Percentiles rank a stretch among this genome's conserved stretches.
phyloP scores from a whole-genome alignment of 2,888 invertebrate genomes.

The Athalia cordata region DNA sequence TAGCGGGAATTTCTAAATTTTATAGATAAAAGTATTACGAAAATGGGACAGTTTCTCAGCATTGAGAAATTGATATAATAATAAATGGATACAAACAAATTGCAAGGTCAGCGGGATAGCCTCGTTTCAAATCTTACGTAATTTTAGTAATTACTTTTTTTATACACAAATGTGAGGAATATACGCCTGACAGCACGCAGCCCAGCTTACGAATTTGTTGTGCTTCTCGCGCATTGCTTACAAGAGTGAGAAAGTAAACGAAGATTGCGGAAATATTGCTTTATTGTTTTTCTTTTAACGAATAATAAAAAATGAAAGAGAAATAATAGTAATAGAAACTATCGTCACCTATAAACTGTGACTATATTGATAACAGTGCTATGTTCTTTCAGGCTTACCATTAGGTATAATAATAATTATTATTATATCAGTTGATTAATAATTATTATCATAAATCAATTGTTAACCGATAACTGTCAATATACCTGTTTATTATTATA shows the following conservation, averaged over 20 bases:
- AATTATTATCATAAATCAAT: background rate
- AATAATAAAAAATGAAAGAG: background rate
- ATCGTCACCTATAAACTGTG: constrained; percentile 22
- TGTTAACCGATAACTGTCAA: background rate
- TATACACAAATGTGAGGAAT: too few species aligned
- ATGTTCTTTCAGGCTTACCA: background rate
- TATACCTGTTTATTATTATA: background rate
- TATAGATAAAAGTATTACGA: too few species aligned
- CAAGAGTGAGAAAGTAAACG: background rate
- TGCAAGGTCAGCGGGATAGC: too few species aligned
- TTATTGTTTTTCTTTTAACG: constrained; percentile 32
- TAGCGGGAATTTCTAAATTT: too few species aligned
- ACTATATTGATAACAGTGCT: constrained; percentile 20
- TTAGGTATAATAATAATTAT: background rate
- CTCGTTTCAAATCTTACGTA: too few species aligned
- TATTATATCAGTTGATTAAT: background rate
- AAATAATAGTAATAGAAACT: constrained; percentile 6
- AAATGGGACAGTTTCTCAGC: too few species aligned
- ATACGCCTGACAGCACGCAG: too few species aligned
- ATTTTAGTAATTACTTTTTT: too few species aligned
- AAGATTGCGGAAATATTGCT: constrained; percentile 5
- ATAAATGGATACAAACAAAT: too few species aligned
- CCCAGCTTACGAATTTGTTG: too few species aligned
- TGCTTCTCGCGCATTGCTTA: too few species aligned
- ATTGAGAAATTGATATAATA: too few species aligned